Evolutionary conservation across 1,140 invertebrate species (phyloP), one percentile per base, ranked within the genome.

Genomic region (Psilanteris sp.): DNA sequence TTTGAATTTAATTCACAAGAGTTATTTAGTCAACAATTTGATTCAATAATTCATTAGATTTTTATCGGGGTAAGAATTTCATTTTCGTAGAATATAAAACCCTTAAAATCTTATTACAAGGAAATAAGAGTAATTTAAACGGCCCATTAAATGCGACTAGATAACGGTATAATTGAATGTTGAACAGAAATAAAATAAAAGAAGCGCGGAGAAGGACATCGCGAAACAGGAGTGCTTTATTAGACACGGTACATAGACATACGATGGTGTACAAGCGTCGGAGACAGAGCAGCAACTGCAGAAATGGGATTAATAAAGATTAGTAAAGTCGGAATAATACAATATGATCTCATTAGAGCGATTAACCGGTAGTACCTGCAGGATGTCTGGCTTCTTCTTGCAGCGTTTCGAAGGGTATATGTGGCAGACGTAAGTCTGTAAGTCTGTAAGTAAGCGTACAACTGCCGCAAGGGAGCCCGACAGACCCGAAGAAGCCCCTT

Each of bases 281-380:
- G 55, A 55, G 44, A 57, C 57, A 10, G 39, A 74, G 36, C 61
- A 71, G 61, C 68, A 54, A 44, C 67, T 66, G 72, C 76, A 74
- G 80, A 87, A 86, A 87, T 79, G 78, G 83, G 84, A 86, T 87
- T 87, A 87, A 87, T 86, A 85, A 86, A 85, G 85, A 87, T 86
- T 85, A 86, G 81, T 77, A 81, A 85, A 85, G 84, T 83, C 73
- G 82, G 72, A 86, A 87, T 87, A 87, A 87, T 86, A 85, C 77
- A 86, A 86, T 83, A 85, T 87, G 85, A 87, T 87, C 86, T 87
- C 83, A 81, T 87, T 87, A 87, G 81, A 81, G 74, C 85, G 86
- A 87, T 87, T 86, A 87, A 84, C 84, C 64, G 77, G 64, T 76
- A 81, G 75, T 79, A 83, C 74, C 79, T 82, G 81, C 81, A 79